phyloP scores from a whole-genome alignment of 2,113 vertebrate genomes.

The Pelobates fuscus region DNA sequence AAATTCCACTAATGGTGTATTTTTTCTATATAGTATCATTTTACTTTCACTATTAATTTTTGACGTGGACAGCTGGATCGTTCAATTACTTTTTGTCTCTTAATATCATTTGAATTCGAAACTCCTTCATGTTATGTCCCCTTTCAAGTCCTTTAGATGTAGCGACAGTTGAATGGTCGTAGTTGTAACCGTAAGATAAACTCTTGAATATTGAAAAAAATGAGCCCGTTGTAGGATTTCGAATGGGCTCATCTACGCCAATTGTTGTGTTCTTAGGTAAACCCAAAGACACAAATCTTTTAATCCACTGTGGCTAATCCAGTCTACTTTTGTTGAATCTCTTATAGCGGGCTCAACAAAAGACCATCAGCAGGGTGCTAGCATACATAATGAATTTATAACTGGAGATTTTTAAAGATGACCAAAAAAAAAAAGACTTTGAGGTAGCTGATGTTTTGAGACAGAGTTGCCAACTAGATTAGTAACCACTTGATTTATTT shows the following conservation, averaged over 20 bases:
- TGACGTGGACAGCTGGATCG: no score
- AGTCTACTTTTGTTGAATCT: slow-evolving; percentile 88
- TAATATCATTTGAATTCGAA: no score
- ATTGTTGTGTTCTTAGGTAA: slow-evolving; percentile 82
- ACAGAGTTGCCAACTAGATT: background rate
- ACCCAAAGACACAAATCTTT: slow-evolving; percentile 86
- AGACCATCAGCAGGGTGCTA: slow-evolving; percentile 69
- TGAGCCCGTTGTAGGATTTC: slow-evolving; percentile 64
- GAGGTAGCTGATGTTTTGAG: slow-evolving; percentile 6
- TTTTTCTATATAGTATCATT: no score
- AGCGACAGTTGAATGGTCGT: slow-evolving; percentile 1
- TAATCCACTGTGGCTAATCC: slow-evolving; percentile 98
- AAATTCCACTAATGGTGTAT: no score
- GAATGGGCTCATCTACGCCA: slow-evolving; percentile 65
- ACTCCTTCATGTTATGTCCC: background rate
- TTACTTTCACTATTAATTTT: no score
- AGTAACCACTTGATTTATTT: background rate
- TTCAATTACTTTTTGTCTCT: no score
- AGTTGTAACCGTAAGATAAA: slow-evolving; percentile 38
- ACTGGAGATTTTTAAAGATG: slow-evolving; percentile 3
- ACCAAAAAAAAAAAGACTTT: slow-evolving; percentile 26
- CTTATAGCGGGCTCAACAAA: slow-evolving; percentile 91
- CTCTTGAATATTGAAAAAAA: slow-evolving; percentile 54
- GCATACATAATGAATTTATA: slow-evolving; percentile 48
- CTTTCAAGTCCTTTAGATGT: background rate